These are phyloP conservation scores for Tolypeutes matacus DNA, from an alignment of 2,797 vertebrate species.

Conservation along the genomic window DNA sequence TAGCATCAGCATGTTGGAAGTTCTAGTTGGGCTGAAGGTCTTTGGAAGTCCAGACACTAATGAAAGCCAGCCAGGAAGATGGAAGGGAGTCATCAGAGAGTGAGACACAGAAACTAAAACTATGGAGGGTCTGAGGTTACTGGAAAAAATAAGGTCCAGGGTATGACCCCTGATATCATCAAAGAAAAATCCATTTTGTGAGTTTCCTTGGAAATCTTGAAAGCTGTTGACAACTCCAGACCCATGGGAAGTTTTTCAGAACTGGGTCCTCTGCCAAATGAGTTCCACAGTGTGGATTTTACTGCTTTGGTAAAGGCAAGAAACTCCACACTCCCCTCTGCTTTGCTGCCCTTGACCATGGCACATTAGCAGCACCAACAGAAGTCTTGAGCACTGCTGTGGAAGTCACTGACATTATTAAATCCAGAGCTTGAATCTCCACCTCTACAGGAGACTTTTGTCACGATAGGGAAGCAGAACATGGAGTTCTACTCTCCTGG, in stretches of 20 bases:
- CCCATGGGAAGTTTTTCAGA: neutral
- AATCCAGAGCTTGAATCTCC: neutral
- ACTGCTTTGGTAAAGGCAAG: neutral
- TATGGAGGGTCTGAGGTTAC: neutral
- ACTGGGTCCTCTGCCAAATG: neutral
- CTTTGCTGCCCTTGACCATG: no score
- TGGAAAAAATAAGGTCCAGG: neutral
- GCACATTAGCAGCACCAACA: neutral
- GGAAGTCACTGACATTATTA: neutral
- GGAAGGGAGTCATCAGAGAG: neutral
- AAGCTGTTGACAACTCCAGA: neutral
- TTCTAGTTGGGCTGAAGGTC: neutral
- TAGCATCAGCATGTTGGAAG: neutral
- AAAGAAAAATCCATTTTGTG: neutral
- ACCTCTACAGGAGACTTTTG: neutral
- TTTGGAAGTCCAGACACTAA: neutral
- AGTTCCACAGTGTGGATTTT: neutral
- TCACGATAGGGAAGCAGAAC: neutral
- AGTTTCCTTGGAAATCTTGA: neutral
- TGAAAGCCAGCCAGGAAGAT: no score
- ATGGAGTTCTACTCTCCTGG: neutral
- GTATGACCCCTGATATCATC: neutral
- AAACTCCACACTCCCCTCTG: rapidly evolving
- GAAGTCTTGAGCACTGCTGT: neutral
- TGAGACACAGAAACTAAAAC: neutral